Evolutionary conservation across 1,140 invertebrate genomes (phyloP), one percentile per base, ranked within the genome.

Genomic region (Pseudomyrmex sp.): DNA sequence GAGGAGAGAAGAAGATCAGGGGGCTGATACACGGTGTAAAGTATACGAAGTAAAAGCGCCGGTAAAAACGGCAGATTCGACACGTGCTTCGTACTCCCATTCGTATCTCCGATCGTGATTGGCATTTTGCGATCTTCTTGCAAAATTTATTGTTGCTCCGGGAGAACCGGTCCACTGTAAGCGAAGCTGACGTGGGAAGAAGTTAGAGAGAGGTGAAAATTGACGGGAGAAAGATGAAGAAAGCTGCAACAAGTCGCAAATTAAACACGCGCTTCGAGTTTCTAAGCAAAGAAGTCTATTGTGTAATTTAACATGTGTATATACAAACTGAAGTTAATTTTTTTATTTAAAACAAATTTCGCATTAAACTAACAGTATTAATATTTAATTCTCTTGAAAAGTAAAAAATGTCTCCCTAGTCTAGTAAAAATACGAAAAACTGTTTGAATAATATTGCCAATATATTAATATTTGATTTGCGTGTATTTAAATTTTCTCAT

Each of bases 21-120:
- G 5, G 46, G 52, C 73, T 79, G 74, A 79, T 82, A 82, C 70
- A 75, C 48, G 59, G 79, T 82, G 72, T 66, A 56, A 82, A 82
- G 79, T 74, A 65, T 75, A 65, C 72, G 66, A 72, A 70, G 54
- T 80, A 72, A 80, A 80, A 66, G 76, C 68, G 76, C 76, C 76
- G 76, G 65, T 80, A 80, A 80, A 80, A 80, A 80, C 66, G 66
- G 76, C 76, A 59, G 76, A 80, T 80, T 80, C 76, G 76, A 80
- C 76, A 80, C 76, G 76, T 80, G 66, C 76, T 80, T 80, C 76
- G 54, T 80, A 80, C 76, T 80, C 66, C 76, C 66, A 80, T 80
- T 80, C 66, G 76, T 80, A 80, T 80, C 76, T 80, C 1, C 76
- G 66, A 80, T 80, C 76, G 76, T 80, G 76, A 80, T 80, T 80